A percentile compares a stretch with the other conserved stretches of the same genome.
Conservation (phyloP, 2,797 vertebrate genomes). For the Epinephelus malabaricus region DNA sequence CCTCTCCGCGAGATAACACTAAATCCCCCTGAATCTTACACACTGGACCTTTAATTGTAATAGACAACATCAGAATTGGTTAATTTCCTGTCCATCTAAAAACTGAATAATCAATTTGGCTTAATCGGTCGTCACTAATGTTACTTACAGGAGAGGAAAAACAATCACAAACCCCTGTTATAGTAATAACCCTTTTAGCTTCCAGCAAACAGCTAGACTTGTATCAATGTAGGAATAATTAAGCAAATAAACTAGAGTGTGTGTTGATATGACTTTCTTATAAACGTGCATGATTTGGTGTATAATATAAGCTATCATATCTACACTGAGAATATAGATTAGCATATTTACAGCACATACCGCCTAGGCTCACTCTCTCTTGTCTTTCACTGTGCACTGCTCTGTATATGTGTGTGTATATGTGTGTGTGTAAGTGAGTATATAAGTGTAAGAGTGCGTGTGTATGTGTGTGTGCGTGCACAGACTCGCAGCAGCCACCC, state of each 20-base stretch:
- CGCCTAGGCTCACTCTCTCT: slow-evolving; percentile 65
- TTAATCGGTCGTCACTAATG: slow-evolving; percentile 20
- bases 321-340: slow-evolving; percentile 77
- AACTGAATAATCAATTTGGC: neutral
- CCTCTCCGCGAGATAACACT: too few species aligned
- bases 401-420: slow-evolving; percentile 36
- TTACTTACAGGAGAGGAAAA: neutral
- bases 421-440: slow-evolving; percentile 53
- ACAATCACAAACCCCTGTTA: slow-evolving; percentile 7
- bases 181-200: slow-evolving; percentile 44
- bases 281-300: slow-evolving; percentile 70
- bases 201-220: slow-evolving; percentile 38
- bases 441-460: slow-evolving; percentile 33
- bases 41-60: neutral
- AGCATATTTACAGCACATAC: slow-evolving; percentile 80
- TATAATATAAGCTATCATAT: slow-evolving; percentile 79
- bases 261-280: slow-evolving; percentile 63
- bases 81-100: slow-evolving; percentile 12
- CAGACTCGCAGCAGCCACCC: slow-evolving; percentile 84
- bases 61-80: neutral
- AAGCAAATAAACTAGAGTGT: slow-evolving; percentile 65
- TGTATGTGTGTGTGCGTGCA: slow-evolving; percentile 70
- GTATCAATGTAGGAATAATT: slow-evolving; percentile 68
- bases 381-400: slow-evolving; percentile 66
- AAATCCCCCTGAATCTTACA: too few species aligned